Evolutionary conservation across 1,140 invertebrate genomes (phyloP).

Genomic region (Zophobas morio): DNA sequence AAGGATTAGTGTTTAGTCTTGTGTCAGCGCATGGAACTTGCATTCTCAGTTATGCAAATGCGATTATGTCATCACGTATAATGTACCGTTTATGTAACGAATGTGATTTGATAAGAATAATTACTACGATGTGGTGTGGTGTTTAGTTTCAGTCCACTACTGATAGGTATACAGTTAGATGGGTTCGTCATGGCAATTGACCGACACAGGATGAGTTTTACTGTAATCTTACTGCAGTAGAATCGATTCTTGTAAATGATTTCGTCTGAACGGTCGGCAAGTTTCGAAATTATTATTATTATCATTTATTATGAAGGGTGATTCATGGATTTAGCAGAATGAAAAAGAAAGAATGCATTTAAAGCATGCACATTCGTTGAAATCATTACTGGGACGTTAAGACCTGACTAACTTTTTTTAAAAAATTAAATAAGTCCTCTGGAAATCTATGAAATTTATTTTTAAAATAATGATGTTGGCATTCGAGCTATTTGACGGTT

Average conservation of each 20-base stretch:
- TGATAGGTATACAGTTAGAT: slow-evolving; percentile 32
- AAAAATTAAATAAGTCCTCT: no score
- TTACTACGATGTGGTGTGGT: slow-evolving; percentile 15
- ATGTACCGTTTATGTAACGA: slow-evolving; percentile 31
- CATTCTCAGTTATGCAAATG: slow-evolving; percentile 26
- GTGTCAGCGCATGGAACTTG: neutral
- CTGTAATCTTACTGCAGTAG: neutral
- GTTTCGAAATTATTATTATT: no score
- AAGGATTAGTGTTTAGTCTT: slow-evolving; percentile 6
- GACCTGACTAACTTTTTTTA: no score
- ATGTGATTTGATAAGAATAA: slow-evolving; percentile 42
- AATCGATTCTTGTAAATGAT: slow-evolving; percentile 32
- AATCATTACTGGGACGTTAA: no score
- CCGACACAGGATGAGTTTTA: neutral
- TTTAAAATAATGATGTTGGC: no score
- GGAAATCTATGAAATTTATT: no score
- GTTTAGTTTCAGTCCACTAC: slow-evolving; percentile 4
- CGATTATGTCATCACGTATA: slow-evolving; percentile 35
- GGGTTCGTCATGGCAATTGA: slow-evolving; percentile 18
- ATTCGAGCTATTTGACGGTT: no score
- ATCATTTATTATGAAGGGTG: no score
- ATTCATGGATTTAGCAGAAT: no score
- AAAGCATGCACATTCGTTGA: no score
- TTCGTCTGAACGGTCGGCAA: no score
- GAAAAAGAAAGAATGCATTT: no score